Conservation (phyloP, 2,113 vertebrate species). For the Alaudala cheleensis region DNA sequence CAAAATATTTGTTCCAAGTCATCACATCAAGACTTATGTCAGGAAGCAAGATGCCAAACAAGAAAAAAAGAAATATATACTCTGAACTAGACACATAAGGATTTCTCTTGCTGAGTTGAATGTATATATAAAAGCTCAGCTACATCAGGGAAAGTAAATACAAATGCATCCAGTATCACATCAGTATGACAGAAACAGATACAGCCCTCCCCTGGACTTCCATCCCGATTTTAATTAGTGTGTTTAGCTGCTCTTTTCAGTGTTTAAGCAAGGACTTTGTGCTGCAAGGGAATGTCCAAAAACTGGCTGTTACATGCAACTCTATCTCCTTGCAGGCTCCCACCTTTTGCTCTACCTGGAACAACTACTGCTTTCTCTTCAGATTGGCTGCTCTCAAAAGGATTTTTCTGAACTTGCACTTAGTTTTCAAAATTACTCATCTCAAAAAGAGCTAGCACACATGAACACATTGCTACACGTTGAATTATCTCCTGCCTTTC, state of each 20-base stretch:
- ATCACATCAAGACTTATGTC: neutral
- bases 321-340: neutral
- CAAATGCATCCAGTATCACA: neutral
- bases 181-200: neutral
- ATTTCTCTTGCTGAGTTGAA: neutral
- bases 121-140: neutral
- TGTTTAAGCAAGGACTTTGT: neutral
- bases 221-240: neutral
- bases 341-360: neutral
- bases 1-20: constrained; percentile 9
- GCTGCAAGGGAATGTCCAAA: neutral
- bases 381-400: neutral
- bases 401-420: neutral
- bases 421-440: neutral
- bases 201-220: neutral
- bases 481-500: neutral
- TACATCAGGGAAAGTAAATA: neutral
- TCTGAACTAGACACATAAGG: neutral
- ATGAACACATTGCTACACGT: accelerated
- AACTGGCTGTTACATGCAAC: neutral
- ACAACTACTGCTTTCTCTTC: neutral
- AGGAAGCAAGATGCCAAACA: neutral
- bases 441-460: neutral
- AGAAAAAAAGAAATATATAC: neutral
- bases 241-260: neutral